Percentiles rank a stretch among this genome's conserved stretches.
phyloP scores from a whole-genome alignment of 2,113 vertebrate species.

The Macaca fascicularis region DNA sequence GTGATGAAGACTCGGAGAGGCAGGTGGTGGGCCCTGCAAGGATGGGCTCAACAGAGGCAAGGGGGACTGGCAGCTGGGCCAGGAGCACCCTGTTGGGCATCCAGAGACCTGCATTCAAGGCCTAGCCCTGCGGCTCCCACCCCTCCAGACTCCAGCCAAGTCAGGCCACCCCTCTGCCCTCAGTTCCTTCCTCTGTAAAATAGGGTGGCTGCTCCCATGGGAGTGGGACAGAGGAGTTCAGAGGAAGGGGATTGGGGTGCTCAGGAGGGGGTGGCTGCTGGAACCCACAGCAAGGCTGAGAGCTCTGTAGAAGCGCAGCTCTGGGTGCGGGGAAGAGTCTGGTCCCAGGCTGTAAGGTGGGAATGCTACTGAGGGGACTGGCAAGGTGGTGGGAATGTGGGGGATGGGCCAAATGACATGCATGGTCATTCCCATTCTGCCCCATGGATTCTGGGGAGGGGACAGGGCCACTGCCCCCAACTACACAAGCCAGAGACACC shows the following conservation, averaged over 20 bases:
- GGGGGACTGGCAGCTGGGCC: background rate
- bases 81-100: fast-evolving
- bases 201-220: background rate
- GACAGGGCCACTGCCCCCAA: too few species aligned
- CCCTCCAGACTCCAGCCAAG: too few species aligned
- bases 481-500: background rate
- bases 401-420: background rate
- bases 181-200: background rate
- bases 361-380: too few species aligned
- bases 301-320: background rate
- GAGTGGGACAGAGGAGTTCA: background rate
- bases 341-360: too few species aligned
- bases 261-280: too few species aligned
- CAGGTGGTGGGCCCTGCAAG: background rate
- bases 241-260: background rate
- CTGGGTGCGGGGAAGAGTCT: too few species aligned
- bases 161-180: background rate
- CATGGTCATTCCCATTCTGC: background rate
- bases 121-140: background rate
- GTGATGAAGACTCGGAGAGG: background rate
- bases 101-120: background rate
- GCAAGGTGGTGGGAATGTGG: background rate
- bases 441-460: background rate
- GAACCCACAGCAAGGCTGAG: background rate
- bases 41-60: background rate